Conservation (phyloP, 2,888 invertebrate genomes). For the Entomobrya multifasciata region DNA sequence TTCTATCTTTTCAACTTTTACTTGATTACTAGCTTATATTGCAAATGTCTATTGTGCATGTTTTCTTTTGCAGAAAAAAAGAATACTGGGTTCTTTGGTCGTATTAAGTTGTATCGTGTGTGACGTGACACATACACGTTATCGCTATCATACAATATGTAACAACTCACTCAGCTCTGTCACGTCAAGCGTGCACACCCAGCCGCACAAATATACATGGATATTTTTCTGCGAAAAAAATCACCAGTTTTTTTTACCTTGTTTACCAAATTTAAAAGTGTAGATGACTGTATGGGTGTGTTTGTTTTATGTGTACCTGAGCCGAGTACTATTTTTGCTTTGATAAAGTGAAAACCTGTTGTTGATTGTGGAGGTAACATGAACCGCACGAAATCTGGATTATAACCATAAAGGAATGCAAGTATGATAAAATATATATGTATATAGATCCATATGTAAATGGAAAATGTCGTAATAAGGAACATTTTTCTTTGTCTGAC, state of each 20-base stretch:
- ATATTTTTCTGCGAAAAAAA: constrained; percentile 13
- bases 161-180: background rate
- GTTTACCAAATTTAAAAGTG: background rate
- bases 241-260: background rate
- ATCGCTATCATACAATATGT: constrained; percentile 13
- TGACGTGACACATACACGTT: constrained; percentile 28
- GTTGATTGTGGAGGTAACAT: too few relatives aligned
- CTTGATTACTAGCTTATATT: constrained; percentile 60
- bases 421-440: too few relatives aligned
- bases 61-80: constrained; percentile 5
- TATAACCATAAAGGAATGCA: background rate
- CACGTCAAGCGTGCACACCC: constrained; percentile 14
- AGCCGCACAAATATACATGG: background rate
- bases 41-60: constrained; percentile 42
- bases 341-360: constrained; percentile 4
- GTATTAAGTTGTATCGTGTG: constrained; percentile 61
- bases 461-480: background rate
- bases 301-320: background rate
- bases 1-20: constrained; percentile 18
- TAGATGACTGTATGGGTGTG: background rate
- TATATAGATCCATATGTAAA: too few relatives aligned
- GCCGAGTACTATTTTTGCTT: background rate
- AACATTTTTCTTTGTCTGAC: too few relatives aligned
- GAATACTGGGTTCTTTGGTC: constrained; percentile 22
- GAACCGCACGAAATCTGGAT: constrained; percentile 33